These are phyloP conservation scores for Adelphocoris suturalis DNA, from an alignment of 2,888 invertebrate genomes.

Conservation along the genomic window DNA sequence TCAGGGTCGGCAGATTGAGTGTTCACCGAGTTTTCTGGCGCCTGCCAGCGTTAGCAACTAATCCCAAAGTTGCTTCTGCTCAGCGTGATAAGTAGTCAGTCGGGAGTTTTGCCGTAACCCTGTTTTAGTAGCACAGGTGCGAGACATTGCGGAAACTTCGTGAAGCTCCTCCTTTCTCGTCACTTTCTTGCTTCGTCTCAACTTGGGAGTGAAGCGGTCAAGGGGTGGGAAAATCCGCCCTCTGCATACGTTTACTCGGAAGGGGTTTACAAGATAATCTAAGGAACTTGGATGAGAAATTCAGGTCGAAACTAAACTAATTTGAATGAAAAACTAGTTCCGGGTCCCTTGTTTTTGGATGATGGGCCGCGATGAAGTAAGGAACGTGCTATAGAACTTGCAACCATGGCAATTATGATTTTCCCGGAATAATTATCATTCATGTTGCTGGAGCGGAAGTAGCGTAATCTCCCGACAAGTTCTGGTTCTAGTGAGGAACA, in stretches of 20 bases:
- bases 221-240: constrained; percentile 34
- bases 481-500: too few relatives aligned
- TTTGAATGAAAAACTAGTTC: constrained; percentile 24
- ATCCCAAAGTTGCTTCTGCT: constrained; percentile 55
- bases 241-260: constrained; percentile 37
- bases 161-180: constrained; percentile 45
- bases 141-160: constrained; percentile 56
- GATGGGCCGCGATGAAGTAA: too few relatives aligned
- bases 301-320: constrained; percentile 34
- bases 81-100: constrained; percentile 57
- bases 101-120: constrained; percentile 56
- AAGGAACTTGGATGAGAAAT: constrained; percentile 46
- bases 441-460: too few relatives aligned
- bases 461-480: too few relatives aligned
- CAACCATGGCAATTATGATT: too few relatives aligned
- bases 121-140: constrained; percentile 54
- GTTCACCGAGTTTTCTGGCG: constrained; percentile 50
- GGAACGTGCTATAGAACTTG: too few relatives aligned
- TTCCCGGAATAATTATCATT: too few relatives aligned
- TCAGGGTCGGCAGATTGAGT: constrained; percentile 23
- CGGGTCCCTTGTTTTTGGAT: background rate
- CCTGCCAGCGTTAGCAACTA: constrained; percentile 46
- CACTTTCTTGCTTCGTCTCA: constrained; percentile 42
- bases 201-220: constrained; percentile 40
- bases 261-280: constrained; percentile 47